Percentiles rank a stretch among this genome's conserved stretches.
Evolutionary conservation across 2,113 vertebrate species (phyloP).

Genomic region (Garra rufa): DNA sequence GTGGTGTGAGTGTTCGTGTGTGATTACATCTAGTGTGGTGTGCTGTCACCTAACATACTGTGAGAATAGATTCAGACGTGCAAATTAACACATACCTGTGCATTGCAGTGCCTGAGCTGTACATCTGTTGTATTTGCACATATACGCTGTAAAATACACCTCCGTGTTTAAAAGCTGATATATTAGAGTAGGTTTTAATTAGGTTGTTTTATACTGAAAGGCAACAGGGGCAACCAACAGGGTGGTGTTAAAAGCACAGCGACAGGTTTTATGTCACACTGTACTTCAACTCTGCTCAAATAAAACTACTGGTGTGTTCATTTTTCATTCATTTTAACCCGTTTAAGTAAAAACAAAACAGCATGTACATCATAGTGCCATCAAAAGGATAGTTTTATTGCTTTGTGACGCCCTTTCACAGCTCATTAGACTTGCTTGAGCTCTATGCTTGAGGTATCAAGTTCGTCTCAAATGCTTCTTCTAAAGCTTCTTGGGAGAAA

Average conservation of each 20-base stretch:
- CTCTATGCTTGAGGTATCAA: neutral
- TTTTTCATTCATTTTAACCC: neutral
- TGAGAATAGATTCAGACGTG: neutral
- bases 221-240: neutral
- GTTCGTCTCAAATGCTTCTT: neutral
- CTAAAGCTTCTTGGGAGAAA: neutral
- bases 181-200: neutral
- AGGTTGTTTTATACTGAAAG: neutral
- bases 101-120: neutral
- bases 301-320: neutral
- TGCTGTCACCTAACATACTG: neutral
- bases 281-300: neutral
- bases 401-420: neutral
- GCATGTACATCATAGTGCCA: neutral
- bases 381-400: neutral
- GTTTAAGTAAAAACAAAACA: neutral
- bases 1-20: neutral
- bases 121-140: neutral
- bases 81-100: slow-evolving; percentile 26
- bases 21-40: neutral
- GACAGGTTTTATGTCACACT: neutral
- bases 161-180: neutral
- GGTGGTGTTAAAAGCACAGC: too few relatives aligned
- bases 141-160: neutral
- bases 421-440: neutral